phyloP scores from a whole-genome alignment of 2,888 invertebrate species.

The Abscondita cerata region DNA sequence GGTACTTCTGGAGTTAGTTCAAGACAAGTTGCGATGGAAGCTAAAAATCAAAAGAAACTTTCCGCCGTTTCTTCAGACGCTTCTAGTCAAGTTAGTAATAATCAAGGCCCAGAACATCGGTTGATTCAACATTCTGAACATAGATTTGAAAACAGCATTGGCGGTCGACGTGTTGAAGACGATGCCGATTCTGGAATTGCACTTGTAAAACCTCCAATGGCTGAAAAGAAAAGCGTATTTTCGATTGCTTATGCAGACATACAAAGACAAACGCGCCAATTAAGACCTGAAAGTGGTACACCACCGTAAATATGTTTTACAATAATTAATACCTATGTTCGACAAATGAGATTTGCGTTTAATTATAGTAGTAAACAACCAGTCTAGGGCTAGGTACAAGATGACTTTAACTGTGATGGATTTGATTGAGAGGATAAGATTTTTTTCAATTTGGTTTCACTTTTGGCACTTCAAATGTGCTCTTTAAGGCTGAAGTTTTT shows the following conservation, averaged over 20 bases:
- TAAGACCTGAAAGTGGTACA: constrained; percentile 80
- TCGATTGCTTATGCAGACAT: constrained; percentile 93
- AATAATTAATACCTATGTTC: not conserved
- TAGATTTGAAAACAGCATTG: constrained; percentile 67
- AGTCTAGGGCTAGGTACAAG: too few species aligned
- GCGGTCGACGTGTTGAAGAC: constrained; percentile 62
- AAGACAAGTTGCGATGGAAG: constrained; percentile 26
- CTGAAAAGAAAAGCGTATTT: constrained; percentile 91
- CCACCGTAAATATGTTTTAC: constrained; percentile 62
- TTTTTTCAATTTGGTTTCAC: too few species aligned
- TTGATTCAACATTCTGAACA: constrained; percentile 80
- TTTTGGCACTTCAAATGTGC: too few species aligned
- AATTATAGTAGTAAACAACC: too few species aligned
- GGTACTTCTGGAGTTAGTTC: constrained; percentile 26
- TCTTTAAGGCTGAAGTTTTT: too few species aligned
- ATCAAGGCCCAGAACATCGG: constrained; percentile 64
- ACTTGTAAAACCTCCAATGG: constrained; percentile 74
- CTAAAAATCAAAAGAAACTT: constrained; percentile 18
- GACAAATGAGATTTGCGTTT: too few species aligned
- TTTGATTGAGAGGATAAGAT: too few species aligned
- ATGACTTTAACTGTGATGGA: too few species aligned
- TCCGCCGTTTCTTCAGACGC: constrained; percentile 8
- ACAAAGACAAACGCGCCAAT: constrained; percentile 83
- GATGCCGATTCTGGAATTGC: constrained; percentile 81
- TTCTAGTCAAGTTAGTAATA: constrained; percentile 2